Evolutionary conservation across 2,888 invertebrate genomes (phyloP).

Genomic region (Tinea pellionella): DNA sequence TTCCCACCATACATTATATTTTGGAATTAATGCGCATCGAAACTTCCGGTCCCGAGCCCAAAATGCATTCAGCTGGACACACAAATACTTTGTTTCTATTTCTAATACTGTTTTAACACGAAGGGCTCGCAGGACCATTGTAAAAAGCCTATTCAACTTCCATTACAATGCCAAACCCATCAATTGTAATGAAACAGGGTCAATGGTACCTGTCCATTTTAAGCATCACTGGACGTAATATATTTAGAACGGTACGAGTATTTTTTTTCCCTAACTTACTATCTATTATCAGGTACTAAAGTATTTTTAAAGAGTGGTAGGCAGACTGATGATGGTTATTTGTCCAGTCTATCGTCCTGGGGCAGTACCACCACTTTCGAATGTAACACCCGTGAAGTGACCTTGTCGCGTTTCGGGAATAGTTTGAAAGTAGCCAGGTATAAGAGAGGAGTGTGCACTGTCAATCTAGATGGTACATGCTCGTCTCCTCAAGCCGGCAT

Average conservation of each 20-base stretch:
- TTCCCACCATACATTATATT: not conserved
- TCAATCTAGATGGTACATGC: too few relatives aligned
- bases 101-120: conserved; percentile 6
- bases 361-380: too few relatives aligned
- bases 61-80: not conserved
- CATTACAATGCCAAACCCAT: conserved; percentile 39
- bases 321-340: too few relatives aligned
- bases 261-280: not conserved
- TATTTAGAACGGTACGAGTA: not conserved
- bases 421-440: too few relatives aligned
- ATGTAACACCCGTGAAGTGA: too few relatives aligned
- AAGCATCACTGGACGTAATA: not conserved
- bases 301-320: too few relatives aligned
- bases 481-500: too few relatives aligned
- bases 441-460: too few relatives aligned
- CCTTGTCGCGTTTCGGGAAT: too few relatives aligned
- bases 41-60: conserved; percentile 4
- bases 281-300: not conserved
- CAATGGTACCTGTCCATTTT: conserved; percentile 27
- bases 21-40: not conserved
- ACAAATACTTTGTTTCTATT: not conserved
- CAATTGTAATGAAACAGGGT: conserved; percentile 38
- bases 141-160: conserved; percentile 31
- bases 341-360: too few relatives aligned
- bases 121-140: conserved; percentile 34